A percentile compares a stretch with the other conserved stretches of the same genome.
phyloP scores from a whole-genome alignment of 2,797 vertebrate species.

The Myotis myotis region DNA sequence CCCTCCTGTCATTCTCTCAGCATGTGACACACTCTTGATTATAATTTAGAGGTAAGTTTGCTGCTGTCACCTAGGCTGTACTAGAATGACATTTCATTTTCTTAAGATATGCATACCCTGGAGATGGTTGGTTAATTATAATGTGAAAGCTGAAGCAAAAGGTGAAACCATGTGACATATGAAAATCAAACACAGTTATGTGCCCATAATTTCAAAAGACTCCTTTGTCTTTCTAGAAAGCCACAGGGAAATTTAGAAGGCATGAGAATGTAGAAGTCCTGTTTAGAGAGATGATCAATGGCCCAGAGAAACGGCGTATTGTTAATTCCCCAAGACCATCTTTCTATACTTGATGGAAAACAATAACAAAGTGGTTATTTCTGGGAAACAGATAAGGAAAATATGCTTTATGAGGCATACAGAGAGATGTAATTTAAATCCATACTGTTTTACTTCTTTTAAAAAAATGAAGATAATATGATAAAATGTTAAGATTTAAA shows the following conservation, averaged over 20 bases:
- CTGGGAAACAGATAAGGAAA: background rate
- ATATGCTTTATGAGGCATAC: background rate
- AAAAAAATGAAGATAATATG: background rate
- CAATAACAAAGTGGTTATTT: background rate
- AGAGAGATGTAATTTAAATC: background rate
- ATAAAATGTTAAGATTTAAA: background rate
- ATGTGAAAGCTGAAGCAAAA: conserved; percentile 21
- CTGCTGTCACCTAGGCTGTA: conserved; percentile 55
- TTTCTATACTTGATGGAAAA: background rate
- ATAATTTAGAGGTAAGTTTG: conserved; percentile 65
- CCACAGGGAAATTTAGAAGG: background rate
- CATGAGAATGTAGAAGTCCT: background rate
- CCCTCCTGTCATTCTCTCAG: conserved; percentile 55
- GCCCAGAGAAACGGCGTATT: background rate
- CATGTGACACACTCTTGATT: conserved; percentile 50
- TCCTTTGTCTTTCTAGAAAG: conserved; percentile 40
- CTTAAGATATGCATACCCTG: conserved; percentile 33
- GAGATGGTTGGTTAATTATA: conserved; percentile 65
- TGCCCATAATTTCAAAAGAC: conserved; percentile 13
- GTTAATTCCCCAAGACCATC: background rate
- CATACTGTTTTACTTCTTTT: background rate
- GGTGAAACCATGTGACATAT: conserved; percentile 39
- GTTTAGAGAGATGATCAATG: background rate
- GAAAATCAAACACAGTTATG: conserved; percentile 48
- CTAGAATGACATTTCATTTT: conserved; percentile 51